Evolutionary conservation across 2,113 vertebrate genomes (phyloP), one percentile per base, ranked within the genome.

Genomic region (Antechinus stuartii): DNA sequence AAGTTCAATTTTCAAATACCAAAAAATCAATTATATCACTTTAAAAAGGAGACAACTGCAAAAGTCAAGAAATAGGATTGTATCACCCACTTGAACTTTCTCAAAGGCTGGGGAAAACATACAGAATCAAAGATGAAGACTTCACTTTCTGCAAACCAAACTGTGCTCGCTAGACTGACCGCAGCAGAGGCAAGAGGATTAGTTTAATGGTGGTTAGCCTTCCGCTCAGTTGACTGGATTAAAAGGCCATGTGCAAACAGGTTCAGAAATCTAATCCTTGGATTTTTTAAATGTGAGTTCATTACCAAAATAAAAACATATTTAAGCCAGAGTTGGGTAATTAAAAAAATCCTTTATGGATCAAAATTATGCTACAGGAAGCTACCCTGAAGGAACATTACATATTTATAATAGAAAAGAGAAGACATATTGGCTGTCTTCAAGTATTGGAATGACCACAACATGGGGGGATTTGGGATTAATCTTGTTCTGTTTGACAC

Each of bases 21-120:
- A 96, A 96, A 92, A 96, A 95, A 97, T 95, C 92, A 93, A 89
- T 95, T 25, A 49, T 4, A 96, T 91, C 42, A 30, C 53, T 94
- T 96, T 95, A 93, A 92, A 47, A 94, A 90, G 56, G 91, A 92
- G 68, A 94, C 53, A 2, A 91, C 68, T 2, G 93, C 91, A 68
- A 95, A 94, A 95, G 91, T 92, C 93, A 97, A 27, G 91, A 95
- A 96, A 0, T 90, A 91, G 42, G 96, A 97, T 93, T 2, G 30
- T 0, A 27, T 89, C 46, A 42, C 8, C 8, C 46, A 90, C 53
- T 84, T 47, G 93, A 95, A 52, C n/a, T 90, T 90, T 89, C 89
- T 0, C 2, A 24, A 55, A 91, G 94, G 57, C 19, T 90, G 49
- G 3, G 93, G 54, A 90, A 96, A 96, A 92, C 8, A 49, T 0